Conservation (phyloP, 2,888 invertebrate species). For the Beris chalybata region DNA sequence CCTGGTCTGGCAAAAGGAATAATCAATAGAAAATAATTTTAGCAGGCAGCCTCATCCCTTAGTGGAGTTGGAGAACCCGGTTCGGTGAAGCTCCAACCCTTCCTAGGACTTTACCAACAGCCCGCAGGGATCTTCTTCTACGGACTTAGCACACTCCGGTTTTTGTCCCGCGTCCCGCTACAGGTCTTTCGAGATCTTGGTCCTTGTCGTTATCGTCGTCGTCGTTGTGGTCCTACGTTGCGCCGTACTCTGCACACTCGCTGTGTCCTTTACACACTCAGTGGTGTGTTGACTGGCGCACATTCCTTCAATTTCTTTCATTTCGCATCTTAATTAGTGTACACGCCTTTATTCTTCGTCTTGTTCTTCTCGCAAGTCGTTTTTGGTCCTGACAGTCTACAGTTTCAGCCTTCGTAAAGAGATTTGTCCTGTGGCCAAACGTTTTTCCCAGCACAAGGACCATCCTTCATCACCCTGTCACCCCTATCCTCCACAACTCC, state of each 20-base stretch:
- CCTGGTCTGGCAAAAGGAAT: constrained; percentile 32
- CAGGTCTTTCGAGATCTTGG: constrained; percentile 13
- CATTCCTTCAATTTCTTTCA: constrained; percentile 37
- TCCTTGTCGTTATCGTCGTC: constrained; percentile 14
- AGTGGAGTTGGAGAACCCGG: background rate
- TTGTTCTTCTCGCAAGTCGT: constrained; percentile 15
- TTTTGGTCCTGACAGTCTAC: too few species aligned
- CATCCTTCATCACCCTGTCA: too few species aligned
- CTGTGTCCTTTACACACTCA: constrained; percentile 29
- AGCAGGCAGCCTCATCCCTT: constrained; percentile 27
- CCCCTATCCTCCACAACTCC: too few species aligned
- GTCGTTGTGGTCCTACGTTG: constrained; percentile 28
- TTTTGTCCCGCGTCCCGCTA: constrained; percentile 2
- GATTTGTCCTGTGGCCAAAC: too few species aligned
- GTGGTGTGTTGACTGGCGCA: constrained; percentile 26
- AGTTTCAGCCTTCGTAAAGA: too few species aligned
- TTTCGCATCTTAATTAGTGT: constrained; percentile 39
- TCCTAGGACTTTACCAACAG: constrained; percentile 14
- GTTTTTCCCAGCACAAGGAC: too few species aligned
- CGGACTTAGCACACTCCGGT: constrained; percentile 3
- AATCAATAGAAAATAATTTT: constrained; percentile 39
- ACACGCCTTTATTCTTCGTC: constrained; percentile 37
- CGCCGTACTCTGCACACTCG: constrained; percentile 21
- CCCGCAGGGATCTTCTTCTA: constrained; percentile 16
- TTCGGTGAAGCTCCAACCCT: constrained; percentile 29